These are phyloP conservation scores for Drosophila colorata DNA, from an alignment of 2,888 invertebrate genomes.

Conservation along the genomic window DNA sequence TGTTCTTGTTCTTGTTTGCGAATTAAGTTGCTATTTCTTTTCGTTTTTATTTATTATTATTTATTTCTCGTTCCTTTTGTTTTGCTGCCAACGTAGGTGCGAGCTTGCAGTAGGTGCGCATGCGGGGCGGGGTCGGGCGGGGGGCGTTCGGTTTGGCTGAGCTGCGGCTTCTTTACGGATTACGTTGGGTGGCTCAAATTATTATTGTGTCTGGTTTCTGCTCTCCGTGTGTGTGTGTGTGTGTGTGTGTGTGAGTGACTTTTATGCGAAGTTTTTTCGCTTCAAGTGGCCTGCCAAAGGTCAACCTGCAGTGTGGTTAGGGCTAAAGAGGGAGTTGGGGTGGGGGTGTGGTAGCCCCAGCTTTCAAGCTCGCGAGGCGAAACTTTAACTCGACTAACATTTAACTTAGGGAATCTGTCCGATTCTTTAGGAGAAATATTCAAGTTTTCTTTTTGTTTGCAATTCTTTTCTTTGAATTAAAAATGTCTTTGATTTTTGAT, in stretches of 20 bases:
- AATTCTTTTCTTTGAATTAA: too few relatives aligned
- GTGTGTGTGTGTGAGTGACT: constrained; percentile 10
- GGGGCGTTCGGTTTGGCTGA: background rate
- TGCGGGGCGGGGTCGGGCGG: background rate
- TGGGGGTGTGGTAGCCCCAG: background rate
- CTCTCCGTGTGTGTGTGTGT: constrained; percentile 10
- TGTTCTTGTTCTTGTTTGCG: constrained; percentile 44
- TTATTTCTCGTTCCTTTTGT: constrained; percentile 14
- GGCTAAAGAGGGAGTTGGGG: background rate
- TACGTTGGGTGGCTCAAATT: constrained; percentile 40
- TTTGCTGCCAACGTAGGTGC: constrained; percentile 25
- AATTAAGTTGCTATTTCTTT: constrained; percentile 40
- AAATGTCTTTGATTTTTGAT: too few relatives aligned
- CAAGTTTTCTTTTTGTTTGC: too few relatives aligned
- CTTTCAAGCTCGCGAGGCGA: background rate
- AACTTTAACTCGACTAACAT: constrained; percentile 1
- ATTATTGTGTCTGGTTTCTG: constrained; percentile 67
- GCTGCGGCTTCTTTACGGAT: constrained; percentile 27
- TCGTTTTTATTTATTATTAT: constrained; percentile 19
- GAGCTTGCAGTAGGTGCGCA: background rate
- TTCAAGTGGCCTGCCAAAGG: constrained; percentile 53
- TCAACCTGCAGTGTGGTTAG: constrained; percentile 24
- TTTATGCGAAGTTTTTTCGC: constrained; percentile 8
- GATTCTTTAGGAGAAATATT: background rate
- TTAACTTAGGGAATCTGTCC: background rate